Conservation (phyloP, 2,888 invertebrate genomes). For the Corbicula japonica region DNA sequence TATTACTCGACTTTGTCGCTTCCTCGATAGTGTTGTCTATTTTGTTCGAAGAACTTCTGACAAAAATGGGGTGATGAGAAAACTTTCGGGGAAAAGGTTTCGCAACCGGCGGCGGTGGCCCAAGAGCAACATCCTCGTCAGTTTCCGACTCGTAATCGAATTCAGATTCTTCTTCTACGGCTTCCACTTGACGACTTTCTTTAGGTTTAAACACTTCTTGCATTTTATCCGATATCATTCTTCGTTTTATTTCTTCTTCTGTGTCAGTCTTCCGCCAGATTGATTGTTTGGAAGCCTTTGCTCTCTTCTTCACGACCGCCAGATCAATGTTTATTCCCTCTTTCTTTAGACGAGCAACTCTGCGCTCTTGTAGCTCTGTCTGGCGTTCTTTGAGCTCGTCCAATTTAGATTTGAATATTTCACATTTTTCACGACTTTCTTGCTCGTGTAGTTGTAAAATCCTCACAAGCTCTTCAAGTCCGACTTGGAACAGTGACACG, state of each 20-base stretch:
- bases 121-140: not conserved
- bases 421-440: constrained; percentile 3
- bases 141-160: constrained; percentile 10
- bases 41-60: too few species aligned
- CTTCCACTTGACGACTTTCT: too few species aligned
- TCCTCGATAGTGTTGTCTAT: too few species aligned
- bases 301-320: constrained; percentile 12
- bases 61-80: too few species aligned
- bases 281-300: not conserved
- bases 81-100: too few species aligned
- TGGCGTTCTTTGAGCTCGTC: constrained; percentile 20
- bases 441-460: constrained; percentile 10
- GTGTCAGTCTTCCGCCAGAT: not conserved
- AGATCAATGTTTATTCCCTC: constrained; percentile 36
- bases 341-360: constrained; percentile 27
- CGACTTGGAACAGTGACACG: too few species aligned
- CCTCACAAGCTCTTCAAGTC: constrained; percentile 27
- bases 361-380: constrained; percentile 28
- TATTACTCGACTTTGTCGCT: too few species aligned
- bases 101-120: too few species aligned
- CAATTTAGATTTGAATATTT: constrained; percentile 21
- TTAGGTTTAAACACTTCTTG: constrained; percentile 8
- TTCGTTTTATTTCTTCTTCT: constrained; percentile 16
- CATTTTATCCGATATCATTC: not conserved
- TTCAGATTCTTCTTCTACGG: constrained; percentile 2